Conservation (phyloP, 2,113 vertebrate species). For the Okapia johnstoni region DNA sequence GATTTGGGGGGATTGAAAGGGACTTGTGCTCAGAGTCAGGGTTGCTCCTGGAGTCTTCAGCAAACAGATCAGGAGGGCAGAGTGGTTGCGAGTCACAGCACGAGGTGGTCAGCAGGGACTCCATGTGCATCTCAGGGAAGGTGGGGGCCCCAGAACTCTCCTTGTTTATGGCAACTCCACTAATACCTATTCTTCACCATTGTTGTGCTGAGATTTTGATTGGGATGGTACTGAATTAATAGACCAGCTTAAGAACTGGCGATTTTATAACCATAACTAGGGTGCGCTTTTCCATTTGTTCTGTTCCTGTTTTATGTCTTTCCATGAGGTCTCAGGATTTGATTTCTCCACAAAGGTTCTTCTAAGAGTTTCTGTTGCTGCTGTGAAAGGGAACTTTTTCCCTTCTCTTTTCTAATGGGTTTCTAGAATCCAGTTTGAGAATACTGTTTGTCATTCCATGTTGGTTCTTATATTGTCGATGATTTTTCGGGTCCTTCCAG, state of each 20-base stretch:
- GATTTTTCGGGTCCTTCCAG: neutral
- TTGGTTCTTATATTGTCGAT: fast-evolving
- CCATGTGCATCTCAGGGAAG: neutral
- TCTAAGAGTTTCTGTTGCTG: neutral
- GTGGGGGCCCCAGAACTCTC: neutral
- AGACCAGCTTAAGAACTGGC: neutral
- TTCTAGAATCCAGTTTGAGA: neutral
- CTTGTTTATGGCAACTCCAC: neutral
- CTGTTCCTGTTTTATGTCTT: neutral
- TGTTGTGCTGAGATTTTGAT: neutral
- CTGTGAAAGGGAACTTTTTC: fast-evolving
- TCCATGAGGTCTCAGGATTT: neutral
- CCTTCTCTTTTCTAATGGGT: neutral
- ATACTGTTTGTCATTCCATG: too few species aligned
- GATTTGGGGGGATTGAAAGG: neutral
- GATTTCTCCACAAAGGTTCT: neutral
- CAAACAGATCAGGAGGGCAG: neutral
- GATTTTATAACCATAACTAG: too few species aligned
- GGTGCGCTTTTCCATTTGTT: neutral
- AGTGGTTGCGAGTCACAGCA: neutral
- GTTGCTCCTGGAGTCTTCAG: neutral
- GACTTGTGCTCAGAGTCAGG: neutral
- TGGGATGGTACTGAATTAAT: neutral
- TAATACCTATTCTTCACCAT: fast-evolving
- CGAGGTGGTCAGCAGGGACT: neutral